phyloP scores from a whole-genome alignment of 2,113 vertebrate genomes.

The Carlito syrichta region DNA sequence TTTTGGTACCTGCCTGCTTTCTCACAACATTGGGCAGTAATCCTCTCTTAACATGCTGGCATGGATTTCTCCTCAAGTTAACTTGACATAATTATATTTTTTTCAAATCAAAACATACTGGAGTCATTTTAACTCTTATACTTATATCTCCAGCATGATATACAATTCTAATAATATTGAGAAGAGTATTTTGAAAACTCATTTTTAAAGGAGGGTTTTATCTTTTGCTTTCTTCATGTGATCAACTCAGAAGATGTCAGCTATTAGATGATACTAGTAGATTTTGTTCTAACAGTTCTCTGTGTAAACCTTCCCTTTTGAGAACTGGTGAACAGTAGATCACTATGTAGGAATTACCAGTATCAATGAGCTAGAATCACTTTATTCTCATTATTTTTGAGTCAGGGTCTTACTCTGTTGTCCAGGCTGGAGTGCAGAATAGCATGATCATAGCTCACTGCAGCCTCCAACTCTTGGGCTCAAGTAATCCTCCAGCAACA shows the following conservation, averaged over 20 bases:
- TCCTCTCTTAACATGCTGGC: background rate
- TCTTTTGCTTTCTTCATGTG: background rate
- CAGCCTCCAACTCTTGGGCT: no score
- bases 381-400: no score
- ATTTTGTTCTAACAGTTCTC: background rate
- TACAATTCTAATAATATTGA: background rate
- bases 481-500: no score
- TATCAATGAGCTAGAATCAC: background rate
- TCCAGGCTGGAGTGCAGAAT: no score
- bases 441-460: no score
- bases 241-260: constrained; percentile 23
- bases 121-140: background rate
- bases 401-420: no score
- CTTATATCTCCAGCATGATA: background rate
- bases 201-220: background rate
- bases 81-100: background rate
- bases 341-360: background rate
- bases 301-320: background rate
- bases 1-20: background rate
- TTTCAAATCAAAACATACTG: constrained; percentile 16
- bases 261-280: background rate
- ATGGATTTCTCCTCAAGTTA: background rate
- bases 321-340: background rate
- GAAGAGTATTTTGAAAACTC: background rate
- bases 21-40: background rate